Conservation (phyloP, 2,888 invertebrate genomes). For the Drosophila kambysellisi region DNA sequence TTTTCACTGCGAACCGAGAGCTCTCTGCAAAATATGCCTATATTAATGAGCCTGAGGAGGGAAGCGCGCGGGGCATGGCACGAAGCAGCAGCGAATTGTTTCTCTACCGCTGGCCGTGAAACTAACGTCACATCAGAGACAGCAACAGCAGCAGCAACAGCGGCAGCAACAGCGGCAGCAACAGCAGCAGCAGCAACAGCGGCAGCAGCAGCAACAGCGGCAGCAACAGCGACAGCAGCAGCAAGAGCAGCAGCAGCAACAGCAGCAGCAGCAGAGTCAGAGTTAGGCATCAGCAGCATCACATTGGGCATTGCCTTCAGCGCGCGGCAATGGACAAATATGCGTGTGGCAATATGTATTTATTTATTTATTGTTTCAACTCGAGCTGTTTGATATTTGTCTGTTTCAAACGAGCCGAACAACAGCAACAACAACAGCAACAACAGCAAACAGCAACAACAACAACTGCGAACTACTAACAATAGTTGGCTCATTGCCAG, state of each 20-base stretch:
- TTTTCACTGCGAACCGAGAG: slow-evolving; percentile 64
- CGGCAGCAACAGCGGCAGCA: slow-evolving; percentile 14
- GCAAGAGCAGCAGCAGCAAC: slow-evolving; percentile 15
- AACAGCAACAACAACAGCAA: neutral
- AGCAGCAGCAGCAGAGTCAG: slow-evolving; percentile 5
- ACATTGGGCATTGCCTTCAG: slow-evolving; percentile 68
- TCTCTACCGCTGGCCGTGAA: slow-evolving; percentile 66
- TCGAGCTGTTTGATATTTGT: slow-evolving; percentile 54
- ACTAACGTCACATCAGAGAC: slow-evolving; percentile 34
- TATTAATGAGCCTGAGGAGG: slow-evolving; percentile 36
- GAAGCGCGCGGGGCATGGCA: neutral
- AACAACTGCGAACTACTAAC: slow-evolving; percentile 1
- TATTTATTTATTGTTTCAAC: slow-evolving; percentile 76
- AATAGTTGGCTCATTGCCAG: slow-evolving; percentile 45
- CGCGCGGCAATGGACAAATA: slow-evolving; percentile 60
- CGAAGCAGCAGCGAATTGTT: slow-evolving; percentile 9
- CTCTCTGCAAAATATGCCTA: slow-evolving; percentile 74
- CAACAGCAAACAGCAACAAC: slow-evolving; percentile 7
- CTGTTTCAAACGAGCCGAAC: slow-evolving; percentile 47
- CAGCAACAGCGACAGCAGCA: slow-evolving; percentile 23
- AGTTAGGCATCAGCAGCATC: slow-evolving; percentile 28
- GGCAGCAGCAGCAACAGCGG: slow-evolving; percentile 10
- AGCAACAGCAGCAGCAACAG: slow-evolving; percentile 19
- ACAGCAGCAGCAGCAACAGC: slow-evolving; percentile 22
- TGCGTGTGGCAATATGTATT: slow-evolving; percentile 65